Percentiles rank a stretch among this genome's conserved stretches.
Evolutionary conservation across 1,140 invertebrate genomes (phyloP).

Genomic region (Drosophila malerkotliana): DNA sequence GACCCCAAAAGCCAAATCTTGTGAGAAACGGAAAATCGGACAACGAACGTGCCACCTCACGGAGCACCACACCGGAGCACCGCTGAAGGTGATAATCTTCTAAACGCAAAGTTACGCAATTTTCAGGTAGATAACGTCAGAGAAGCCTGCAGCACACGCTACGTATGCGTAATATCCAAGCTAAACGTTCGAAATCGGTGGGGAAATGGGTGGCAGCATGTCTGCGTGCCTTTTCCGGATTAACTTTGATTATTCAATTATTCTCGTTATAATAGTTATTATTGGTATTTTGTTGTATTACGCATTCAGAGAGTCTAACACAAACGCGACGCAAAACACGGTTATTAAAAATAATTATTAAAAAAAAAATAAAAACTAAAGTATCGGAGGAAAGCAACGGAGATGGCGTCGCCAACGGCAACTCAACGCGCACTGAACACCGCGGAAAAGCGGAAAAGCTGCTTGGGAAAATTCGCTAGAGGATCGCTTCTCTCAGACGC

Average conservation of each 20-base stretch:
- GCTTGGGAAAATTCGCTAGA: constrained; percentile 69
- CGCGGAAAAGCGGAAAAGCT: constrained; percentile 40
- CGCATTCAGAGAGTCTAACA: constrained; percentile 24
- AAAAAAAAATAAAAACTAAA: constrained; percentile 4
- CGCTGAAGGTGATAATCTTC: constrained; percentile 15
- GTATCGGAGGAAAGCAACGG: constrained; percentile 32
- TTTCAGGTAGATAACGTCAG: constrained; percentile 14
- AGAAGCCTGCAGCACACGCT: constrained; percentile 28
- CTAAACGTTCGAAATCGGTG: constrained; percentile 11
- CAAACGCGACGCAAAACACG: constrained; percentile 19
- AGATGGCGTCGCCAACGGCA: constrained; percentile 51
- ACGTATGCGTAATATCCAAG: constrained; percentile 64
- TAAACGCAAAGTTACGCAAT: constrained; percentile 64
- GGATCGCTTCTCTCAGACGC: constrained; percentile 11
- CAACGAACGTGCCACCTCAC: neutral
- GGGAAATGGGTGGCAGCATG: neutral
- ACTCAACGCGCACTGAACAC: constrained; percentile 66
- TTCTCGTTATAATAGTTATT: constrained; percentile 9
- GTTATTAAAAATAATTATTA: constrained; percentile 8
- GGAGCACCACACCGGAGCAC: neutral
- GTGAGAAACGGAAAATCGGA: constrained; percentile 4
- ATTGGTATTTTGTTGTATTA: constrained; percentile 13
- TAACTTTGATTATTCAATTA: neutral
- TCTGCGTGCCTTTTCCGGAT: constrained; percentile 16
- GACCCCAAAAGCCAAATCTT: constrained; percentile 66